Conservation (phyloP, 2,888 invertebrate genomes). For the Cataglyphis livida region DNA sequence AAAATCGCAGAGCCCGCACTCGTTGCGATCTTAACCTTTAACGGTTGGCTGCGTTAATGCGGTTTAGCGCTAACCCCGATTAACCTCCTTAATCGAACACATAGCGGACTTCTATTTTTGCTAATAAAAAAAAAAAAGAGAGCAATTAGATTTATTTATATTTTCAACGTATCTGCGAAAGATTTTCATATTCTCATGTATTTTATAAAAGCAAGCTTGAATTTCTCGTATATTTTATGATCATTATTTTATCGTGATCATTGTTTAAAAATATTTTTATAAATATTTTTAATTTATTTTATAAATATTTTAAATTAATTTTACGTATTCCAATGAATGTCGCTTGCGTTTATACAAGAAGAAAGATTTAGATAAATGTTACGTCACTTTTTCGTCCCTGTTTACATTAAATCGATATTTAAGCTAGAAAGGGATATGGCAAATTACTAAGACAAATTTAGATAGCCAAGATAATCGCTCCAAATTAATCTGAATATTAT, state of each 20-base stretch:
- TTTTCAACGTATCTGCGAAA: not conserved
- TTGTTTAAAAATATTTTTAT: not conserved
- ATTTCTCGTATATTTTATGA: not conserved
- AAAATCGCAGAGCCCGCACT: slow-evolving; percentile 40
- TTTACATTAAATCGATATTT: slow-evolving; percentile 24
- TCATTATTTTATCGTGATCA: not conserved
- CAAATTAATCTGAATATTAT: slow-evolving; percentile 18
- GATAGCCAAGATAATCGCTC: slow-evolving; percentile 2
- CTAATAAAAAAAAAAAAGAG: not conserved
- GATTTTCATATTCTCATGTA: too few relatives aligned
- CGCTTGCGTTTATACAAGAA: not conserved
- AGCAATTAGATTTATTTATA: not conserved
- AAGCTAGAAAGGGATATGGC: not conserved
- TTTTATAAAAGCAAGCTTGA: too few relatives aligned
- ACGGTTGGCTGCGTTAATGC: slow-evolving; percentile 27
- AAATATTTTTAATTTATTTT: not conserved
- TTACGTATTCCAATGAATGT: not conserved
- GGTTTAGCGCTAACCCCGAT: slow-evolving; percentile 3
- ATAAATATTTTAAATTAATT: not conserved
- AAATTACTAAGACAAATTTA: slow-evolving; percentile 26
- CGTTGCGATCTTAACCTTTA: slow-evolving; percentile 50
- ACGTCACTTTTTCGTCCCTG: not conserved
- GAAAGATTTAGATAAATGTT: not conserved
- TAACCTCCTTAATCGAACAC: slow-evolving; percentile 2
- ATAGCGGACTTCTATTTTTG: slow-evolving; percentile 15